Conservation (phyloP, 2,888 invertebrate genomes). For the Caenorhabditis imperialis region DNA sequence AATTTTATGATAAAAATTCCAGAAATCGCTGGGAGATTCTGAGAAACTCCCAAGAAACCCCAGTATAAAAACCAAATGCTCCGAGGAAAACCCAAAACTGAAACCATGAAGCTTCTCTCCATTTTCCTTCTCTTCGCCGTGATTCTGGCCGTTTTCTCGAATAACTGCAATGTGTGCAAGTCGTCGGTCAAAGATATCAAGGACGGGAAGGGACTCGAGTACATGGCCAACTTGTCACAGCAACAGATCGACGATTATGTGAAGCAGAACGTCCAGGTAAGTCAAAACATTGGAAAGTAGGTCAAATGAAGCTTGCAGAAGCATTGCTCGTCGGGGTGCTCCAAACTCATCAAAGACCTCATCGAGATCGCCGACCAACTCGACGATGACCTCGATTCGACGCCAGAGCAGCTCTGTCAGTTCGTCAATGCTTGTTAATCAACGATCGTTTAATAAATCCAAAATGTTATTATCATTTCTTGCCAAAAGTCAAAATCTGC, state of each 20-base stretch:
- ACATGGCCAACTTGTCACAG: constrained; percentile 17
- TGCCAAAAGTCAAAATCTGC: too few species aligned
- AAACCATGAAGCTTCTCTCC: constrained; percentile 10
- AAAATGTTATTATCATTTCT: neutral
- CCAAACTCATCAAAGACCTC: constrained; percentile 25
- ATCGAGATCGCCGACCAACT: constrained; percentile 42
- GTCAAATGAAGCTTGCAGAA: constrained; percentile 18
- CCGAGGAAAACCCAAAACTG: neutral
- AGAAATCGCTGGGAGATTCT: neutral
- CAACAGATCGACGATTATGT: constrained; percentile 25
- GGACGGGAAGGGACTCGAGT: constrained; percentile 31
- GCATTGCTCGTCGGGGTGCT: constrained; percentile 25
- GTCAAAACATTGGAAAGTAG: neutral
- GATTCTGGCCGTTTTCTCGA: neutral
- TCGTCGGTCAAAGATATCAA: constrained; percentile 27
- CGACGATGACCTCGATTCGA: constrained; percentile 31
- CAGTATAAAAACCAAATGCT: neutral
- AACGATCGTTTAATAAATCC: neutral
- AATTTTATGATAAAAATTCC: constrained; percentile 5
- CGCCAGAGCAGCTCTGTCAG: constrained; percentile 30
- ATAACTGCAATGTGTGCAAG: constrained; percentile 20
- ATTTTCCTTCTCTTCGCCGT: constrained; percentile 5
- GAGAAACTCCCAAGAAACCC: too few species aligned
- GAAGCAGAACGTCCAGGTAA: constrained; percentile 28
- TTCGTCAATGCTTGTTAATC: constrained; percentile 3